phyloP scores from a whole-genome alignment of 2,113 vertebrate species.

The Mus musculus region DNA sequence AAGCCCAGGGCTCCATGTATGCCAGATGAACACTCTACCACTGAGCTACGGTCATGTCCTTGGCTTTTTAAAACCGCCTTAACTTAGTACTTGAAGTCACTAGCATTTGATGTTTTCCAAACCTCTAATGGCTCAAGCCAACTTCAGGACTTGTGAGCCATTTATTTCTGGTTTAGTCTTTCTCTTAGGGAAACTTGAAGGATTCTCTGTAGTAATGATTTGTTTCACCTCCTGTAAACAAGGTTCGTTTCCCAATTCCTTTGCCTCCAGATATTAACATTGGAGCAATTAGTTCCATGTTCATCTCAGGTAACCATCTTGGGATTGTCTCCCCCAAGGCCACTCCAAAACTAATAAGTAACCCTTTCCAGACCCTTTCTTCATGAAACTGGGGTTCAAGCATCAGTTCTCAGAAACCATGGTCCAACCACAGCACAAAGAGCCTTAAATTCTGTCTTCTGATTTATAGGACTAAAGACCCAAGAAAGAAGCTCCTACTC shows the following conservation, averaged over 20 bases:
- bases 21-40: background rate
- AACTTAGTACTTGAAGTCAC: background rate
- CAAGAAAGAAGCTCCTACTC: background rate
- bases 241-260: conserved; percentile 46
- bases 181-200: background rate
- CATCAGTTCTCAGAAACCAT: background rate
- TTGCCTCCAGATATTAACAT: background rate
- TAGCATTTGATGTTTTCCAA: background rate
- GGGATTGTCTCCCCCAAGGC: conserved; percentile 54
- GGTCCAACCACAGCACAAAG: background rate
- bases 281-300: conserved; percentile 60
- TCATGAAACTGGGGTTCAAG: background rate
- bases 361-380: background rate
- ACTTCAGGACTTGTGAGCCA: background rate
- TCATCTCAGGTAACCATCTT: conserved; percentile 1
- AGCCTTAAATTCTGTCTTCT: background rate
- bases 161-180: background rate
- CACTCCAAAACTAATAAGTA: conserved; percentile 40
- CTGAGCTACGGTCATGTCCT: background rate
- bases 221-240: conserved; percentile 39
- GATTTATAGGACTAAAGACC: background rate
- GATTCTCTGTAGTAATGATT: background rate
- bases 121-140: background rate
- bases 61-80: background rate
- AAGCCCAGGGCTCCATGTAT: background rate